Percentiles rank a stretch among this genome's conserved stretches.
These are phyloP conservation scores for Trematocara stigmaticum DNA, from an alignment of 2,113 vertebrate species.

Conservation along the genomic window DNA sequence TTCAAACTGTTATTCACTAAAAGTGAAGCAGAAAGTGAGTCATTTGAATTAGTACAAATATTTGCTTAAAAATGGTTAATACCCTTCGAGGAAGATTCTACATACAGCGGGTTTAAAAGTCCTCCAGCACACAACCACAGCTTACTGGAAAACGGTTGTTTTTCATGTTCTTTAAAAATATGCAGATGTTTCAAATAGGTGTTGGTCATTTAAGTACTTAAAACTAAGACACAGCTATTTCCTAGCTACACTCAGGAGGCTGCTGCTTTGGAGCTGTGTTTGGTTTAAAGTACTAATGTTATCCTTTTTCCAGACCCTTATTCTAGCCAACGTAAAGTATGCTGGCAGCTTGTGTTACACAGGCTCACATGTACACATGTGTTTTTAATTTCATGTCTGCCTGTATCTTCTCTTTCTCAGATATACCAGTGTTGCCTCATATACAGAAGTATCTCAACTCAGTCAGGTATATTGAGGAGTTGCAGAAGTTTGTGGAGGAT, in stretches of 20 bases:
- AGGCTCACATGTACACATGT: neutral
- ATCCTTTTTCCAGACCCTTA: neutral
- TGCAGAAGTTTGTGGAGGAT: conserved; percentile 99
- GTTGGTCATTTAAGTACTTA: neutral
- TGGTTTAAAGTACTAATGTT: neutral
- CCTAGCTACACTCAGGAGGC: neutral
- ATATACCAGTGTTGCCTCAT: conserved; percentile 90
- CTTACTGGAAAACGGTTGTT: neutral
- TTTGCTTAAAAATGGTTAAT: neutral
- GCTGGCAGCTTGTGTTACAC: neutral
- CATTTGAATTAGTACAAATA: neutral
- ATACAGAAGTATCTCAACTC: conserved; percentile 98
- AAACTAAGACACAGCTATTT: neutral
- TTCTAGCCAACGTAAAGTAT: neutral
- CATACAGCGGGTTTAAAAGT: neutral
- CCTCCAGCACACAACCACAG: neutral
- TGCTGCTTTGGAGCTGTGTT: neutral
- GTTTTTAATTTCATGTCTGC: neutral
- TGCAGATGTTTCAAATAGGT: neutral
- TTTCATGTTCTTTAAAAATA: neutral
- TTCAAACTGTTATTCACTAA: neutral
- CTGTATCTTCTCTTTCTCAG: conserved; percentile 58
- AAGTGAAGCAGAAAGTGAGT: neutral
- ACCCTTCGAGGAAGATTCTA: neutral
- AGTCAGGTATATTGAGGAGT: conserved; percentile 95